Percentiles rank a stretch among this genome's conserved stretches.
These are phyloP conservation scores for Danio albolineatus DNA, from an alignment of 2,797 vertebrate genomes.

Conservation along the genomic window DNA sequence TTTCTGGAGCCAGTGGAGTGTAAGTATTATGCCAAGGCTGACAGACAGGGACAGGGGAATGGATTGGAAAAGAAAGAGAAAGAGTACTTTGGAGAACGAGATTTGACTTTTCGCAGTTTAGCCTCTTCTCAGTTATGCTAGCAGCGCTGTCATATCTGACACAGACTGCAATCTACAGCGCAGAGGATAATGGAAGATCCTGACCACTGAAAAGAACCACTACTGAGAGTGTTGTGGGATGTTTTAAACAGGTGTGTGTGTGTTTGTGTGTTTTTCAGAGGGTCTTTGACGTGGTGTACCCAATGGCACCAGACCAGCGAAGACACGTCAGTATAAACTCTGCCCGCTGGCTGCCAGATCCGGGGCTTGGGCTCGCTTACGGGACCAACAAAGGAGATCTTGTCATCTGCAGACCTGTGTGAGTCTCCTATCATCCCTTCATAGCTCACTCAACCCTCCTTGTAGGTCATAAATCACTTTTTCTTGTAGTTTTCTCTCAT, in stretches of 20 bases:
- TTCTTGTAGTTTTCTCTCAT: neutral
- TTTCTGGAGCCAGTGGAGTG: conserved; percentile 46
- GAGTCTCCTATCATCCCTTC: conserved; percentile 72
- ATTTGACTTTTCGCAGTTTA: conserved; percentile 41
- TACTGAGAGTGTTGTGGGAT: neutral
- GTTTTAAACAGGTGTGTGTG: conserved; percentile 16
- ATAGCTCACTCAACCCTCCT: neutral
- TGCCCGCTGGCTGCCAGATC: conserved; percentile 96
- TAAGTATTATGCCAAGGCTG: conserved; percentile 47
- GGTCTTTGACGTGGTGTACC: conserved; percentile 62
- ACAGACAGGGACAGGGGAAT: conserved; percentile 47
- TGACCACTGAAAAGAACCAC: neutral
- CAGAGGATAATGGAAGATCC: conserved; percentile 16
- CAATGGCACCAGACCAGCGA: conserved; percentile 95
- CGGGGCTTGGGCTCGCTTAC: conserved; percentile 94
- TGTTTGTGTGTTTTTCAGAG: conserved; percentile 44
- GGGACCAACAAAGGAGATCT: conserved; percentile 99
- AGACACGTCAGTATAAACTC: conserved; percentile 99
- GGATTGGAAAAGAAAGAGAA: conserved; percentile 22
- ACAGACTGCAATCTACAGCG: neutral
- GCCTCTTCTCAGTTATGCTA: conserved; percentile 11
- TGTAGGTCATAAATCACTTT: neutral
- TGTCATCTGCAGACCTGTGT: conserved; percentile 98
- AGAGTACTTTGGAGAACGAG: conserved; percentile 19
- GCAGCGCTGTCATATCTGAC: conserved; percentile 29